These are phyloP conservation scores for Zaprionus taronus DNA, from an alignment of 1,140 invertebrate genomes.

Conservation along the genomic window DNA sequence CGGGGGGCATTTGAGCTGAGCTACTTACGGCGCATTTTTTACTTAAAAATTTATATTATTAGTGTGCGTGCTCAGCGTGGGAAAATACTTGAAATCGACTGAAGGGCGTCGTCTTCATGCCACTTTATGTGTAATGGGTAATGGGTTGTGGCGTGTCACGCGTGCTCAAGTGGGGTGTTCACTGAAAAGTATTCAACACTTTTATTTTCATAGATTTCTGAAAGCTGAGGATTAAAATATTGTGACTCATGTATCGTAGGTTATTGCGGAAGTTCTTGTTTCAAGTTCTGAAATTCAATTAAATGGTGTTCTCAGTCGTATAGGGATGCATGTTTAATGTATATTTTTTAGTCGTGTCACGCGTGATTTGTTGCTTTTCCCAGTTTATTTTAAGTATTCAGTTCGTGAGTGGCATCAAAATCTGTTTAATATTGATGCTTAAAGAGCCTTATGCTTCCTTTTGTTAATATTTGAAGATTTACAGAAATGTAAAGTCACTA, in stretches of 20 bases:
- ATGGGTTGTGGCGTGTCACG: background rate
- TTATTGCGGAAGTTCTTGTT: background rate
- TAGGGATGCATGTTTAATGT: too few species aligned
- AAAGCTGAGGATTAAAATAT: background rate
- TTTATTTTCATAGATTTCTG: background rate
- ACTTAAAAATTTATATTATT: conserved; percentile 15
- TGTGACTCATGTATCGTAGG: background rate
- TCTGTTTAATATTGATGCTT: background rate
- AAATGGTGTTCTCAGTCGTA: too few species aligned
- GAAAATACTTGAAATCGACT: conserved; percentile 5
- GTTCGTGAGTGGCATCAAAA: background rate
- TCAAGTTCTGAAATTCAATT: too few species aligned
- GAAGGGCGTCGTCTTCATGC: background rate
- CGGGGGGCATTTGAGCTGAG: background rate
- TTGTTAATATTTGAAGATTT: background rate
- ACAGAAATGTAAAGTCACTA: background rate
- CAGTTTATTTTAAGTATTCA: background rate
- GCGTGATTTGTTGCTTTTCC: background rate
- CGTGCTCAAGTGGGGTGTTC: background rate
- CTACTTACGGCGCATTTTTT: conserved; percentile 7
- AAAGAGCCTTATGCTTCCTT: background rate
- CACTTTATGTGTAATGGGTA: background rate
- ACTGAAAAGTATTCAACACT: background rate
- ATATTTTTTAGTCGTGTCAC: background rate
- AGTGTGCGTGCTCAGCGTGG: background rate